A percentile compares a stretch with the other conserved stretches of the same genome.
Evolutionary conservation across 2,888 invertebrate genomes (phyloP).

Genomic region (Pammene aurita): DNA sequence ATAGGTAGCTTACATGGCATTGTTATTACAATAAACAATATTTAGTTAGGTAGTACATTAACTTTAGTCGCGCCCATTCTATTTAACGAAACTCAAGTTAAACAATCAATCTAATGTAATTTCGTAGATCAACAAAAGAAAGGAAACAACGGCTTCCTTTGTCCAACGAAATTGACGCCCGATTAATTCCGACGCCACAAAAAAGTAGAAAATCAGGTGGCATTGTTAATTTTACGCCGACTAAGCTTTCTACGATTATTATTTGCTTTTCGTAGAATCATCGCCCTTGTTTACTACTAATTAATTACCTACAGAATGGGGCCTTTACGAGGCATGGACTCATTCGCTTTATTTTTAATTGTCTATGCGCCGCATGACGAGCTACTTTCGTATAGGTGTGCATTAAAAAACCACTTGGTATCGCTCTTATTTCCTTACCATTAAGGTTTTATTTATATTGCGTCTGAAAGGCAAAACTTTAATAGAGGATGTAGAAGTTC

Average conservation of each 20-base stretch:
- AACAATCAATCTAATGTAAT: conserved; percentile 52
- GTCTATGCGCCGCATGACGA: conserved; percentile 68
- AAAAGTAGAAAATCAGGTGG: conserved; percentile 64
- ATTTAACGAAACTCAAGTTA: conserved; percentile 37
- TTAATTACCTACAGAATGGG: conserved; percentile 75
- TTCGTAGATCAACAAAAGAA: conserved; percentile 62
- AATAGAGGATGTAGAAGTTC: conserved; percentile 67
- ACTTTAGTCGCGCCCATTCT: conserved; percentile 28
- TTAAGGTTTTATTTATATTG: conserved; percentile 16
- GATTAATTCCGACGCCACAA: conserved; percentile 46
- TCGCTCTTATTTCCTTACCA: background rate
- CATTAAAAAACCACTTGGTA: background rate
- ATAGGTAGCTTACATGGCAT: background rate
- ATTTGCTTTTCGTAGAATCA: conserved; percentile 81
- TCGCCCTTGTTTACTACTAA: conserved; percentile 80
- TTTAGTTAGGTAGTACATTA: background rate
- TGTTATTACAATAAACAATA: background rate
- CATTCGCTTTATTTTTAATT: conserved; percentile 65
- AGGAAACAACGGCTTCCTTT: conserved; percentile 53
- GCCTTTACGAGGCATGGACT: conserved; percentile 58
- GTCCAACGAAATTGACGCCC: conserved; percentile 41
- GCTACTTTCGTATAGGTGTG: conserved; percentile 51
- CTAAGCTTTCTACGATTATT: conserved; percentile 69
- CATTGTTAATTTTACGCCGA: conserved; percentile 74
- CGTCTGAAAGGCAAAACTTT: conserved; percentile 40